Percentiles rank a stretch among this genome's conserved stretches.
Evolutionary conservation across 2,797 vertebrate genomes (phyloP).

Genomic region (Macropodus opercularis): DNA sequence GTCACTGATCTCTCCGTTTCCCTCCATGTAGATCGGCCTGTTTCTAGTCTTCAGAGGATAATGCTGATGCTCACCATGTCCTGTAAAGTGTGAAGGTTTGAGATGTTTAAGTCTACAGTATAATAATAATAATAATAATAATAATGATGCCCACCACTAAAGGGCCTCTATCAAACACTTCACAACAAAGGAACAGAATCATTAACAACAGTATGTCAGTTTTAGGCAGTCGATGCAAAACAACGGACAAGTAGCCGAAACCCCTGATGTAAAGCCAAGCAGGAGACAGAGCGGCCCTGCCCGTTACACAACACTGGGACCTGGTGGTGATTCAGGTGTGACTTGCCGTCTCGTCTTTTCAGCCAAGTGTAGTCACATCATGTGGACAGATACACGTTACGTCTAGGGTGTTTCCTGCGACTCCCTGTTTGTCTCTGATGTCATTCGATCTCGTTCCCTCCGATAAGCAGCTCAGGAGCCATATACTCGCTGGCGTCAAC

Average conservation of each 20-base stretch:
- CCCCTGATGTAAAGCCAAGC: background rate
- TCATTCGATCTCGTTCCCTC: constrained; percentile 48
- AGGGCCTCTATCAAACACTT: no score
- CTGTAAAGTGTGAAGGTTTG: constrained; percentile 64
- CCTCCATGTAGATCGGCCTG: constrained; percentile 79
- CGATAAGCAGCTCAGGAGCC: constrained; percentile 57
- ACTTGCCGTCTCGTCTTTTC: constrained; percentile 52
- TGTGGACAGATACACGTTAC: constrained; percentile 49
- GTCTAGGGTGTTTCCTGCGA: constrained; percentile 75
- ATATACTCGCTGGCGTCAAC: constrained; percentile 32
- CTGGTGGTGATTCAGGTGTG: constrained; percentile 69
- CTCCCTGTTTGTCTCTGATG: constrained; percentile 51
- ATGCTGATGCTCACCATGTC: constrained; percentile 56
- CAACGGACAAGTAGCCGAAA: background rate
- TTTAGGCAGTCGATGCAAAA: background rate
- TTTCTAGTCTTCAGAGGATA: constrained; percentile 48
- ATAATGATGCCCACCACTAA: no score
- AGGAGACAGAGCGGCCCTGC: background rate
- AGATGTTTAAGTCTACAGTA: no score
- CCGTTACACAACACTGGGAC: constrained; percentile 26
- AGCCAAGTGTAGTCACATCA: constrained; percentile 58
- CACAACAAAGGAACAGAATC: no score
- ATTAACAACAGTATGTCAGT: no score
- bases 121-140: no score
- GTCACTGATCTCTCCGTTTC: constrained; percentile 88